phyloP scores from a whole-genome alignment of 2,113 vertebrate species.

The Lampris megalopsis region DNA sequence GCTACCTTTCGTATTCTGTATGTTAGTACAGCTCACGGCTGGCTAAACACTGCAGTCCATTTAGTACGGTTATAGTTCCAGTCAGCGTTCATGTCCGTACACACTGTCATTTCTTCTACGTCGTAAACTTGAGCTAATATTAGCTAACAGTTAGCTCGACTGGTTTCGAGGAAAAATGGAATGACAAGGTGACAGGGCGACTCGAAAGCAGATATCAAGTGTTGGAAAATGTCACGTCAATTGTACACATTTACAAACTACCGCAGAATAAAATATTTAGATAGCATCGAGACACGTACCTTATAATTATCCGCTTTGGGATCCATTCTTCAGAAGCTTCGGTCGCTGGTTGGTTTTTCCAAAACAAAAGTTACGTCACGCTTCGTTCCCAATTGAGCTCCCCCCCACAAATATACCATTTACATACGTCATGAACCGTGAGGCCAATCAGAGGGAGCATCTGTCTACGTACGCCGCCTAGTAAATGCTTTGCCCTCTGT shows the following conservation, averaged over 20 bases:
- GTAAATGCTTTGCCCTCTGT: too few relatives aligned
- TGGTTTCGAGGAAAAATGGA: neutral
- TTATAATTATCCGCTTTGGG: slow-evolving; percentile 68
- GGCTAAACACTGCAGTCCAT: neutral
- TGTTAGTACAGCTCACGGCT: neutral
- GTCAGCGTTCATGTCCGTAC: neutral
- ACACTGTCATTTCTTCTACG: neutral
- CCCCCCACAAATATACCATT: slow-evolving; percentile 15
- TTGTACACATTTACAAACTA: neutral
- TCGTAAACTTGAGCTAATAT: neutral
- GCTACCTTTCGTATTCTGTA: too few relatives aligned
- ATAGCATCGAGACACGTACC: slow-evolving; percentile 50
- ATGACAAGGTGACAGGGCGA: neutral
- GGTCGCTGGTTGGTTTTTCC: slow-evolving; percentile 33
- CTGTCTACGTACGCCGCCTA: too few relatives aligned
- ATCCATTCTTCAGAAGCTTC: slow-evolving; percentile 70
- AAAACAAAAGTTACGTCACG: slow-evolving; percentile 76
- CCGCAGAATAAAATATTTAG: neutral
- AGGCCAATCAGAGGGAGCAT: too few relatives aligned
- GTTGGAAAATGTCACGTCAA: rapidly evolving
- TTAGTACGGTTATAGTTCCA: neutral
- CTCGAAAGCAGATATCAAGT: too few relatives aligned
- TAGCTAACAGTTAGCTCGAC: slow-evolving; percentile 27
- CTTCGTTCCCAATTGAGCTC: slow-evolving; percentile 35
- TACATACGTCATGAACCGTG: too few relatives aligned